Conservation (phyloP, 2,797 vertebrate genomes). For the Jordanella pulchra region DNA sequence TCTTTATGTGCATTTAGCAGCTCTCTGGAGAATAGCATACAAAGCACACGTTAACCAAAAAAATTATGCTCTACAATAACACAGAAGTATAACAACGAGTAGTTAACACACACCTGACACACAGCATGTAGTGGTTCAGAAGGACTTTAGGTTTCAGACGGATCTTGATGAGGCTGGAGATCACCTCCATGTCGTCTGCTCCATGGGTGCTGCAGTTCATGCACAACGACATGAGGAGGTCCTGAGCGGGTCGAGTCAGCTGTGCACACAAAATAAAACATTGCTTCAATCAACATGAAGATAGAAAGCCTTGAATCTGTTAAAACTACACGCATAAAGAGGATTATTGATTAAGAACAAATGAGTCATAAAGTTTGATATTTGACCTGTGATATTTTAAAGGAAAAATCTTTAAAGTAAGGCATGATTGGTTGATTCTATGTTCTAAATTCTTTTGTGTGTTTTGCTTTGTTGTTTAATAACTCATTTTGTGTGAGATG, state of each 20-base stretch:
- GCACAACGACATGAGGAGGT: conserved; percentile 96
- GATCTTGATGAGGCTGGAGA: conserved; percentile 98
- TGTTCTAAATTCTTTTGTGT: not conserved
- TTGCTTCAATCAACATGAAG: not conserved
- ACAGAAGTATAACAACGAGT: not conserved
- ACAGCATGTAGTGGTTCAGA: conserved; percentile 97
- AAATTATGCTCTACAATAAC: not conserved
- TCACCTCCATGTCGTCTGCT: conserved; percentile 94
- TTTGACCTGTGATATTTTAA: too few relatives aligned
- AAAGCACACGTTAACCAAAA: conserved; percentile 20
- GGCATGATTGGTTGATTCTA: not conserved
- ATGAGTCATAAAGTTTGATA: not conserved
- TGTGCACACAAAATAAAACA: conserved; percentile 51
- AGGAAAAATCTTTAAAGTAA: not conserved
- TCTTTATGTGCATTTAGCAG: conserved; percentile 92
- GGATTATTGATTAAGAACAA: not conserved
- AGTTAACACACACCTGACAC: conserved; percentile 82
- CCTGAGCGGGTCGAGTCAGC: conserved; percentile 95
- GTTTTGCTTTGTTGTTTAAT: not conserved
- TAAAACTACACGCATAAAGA: not conserved
- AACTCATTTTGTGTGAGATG: not conserved
- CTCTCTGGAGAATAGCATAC: conserved; percentile 80
- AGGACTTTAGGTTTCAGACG: conserved; percentile 98
- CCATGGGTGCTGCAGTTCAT: conserved; percentile 95
- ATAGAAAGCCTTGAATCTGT: not conserved